Evolutionary conservation across 2,888 invertebrate genomes (phyloP).

Genomic region (Erebia palarica): DNA sequence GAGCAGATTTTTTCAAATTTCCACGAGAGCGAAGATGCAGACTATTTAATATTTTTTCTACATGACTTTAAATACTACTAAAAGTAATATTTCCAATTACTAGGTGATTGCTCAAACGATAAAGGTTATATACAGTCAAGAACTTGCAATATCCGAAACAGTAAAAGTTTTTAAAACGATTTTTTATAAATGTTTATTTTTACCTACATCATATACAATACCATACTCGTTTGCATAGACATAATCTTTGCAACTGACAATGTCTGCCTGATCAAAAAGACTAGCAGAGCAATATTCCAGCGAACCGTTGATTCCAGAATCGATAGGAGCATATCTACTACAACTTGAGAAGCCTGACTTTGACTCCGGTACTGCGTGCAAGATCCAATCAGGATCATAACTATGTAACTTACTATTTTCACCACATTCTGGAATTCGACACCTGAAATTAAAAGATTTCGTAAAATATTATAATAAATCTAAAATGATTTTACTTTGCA

Average conservation of each 20-base stretch:
- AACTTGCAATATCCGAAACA: background rate
- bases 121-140: no score
- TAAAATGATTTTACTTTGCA: no score
- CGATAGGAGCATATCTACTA: conserved; percentile 52
- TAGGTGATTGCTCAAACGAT: no score
- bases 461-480: background rate
- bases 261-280: conserved; percentile 48
- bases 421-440: conserved; percentile 69
- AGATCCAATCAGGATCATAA: conserved; percentile 56
- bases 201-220: conserved; percentile 49
- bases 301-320: conserved; percentile 42
- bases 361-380: conserved; percentile 57
- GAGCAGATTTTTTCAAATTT: no score
- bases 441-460: conserved; percentile 54
- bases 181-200: background rate
- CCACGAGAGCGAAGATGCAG: no score
- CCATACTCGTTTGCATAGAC: conserved; percentile 46
- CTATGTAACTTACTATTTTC: conserved; percentile 42
- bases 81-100: no score
- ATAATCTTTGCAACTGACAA: conserved; percentile 41
- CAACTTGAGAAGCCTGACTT: conserved; percentile 63
- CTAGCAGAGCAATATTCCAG: conserved; percentile 53
- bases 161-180: no score
- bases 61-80: no score
- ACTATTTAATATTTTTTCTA: no score